phyloP scores from a whole-genome alignment of 2,113 vertebrate genomes.

The Hippocampus abdominalis region DNA sequence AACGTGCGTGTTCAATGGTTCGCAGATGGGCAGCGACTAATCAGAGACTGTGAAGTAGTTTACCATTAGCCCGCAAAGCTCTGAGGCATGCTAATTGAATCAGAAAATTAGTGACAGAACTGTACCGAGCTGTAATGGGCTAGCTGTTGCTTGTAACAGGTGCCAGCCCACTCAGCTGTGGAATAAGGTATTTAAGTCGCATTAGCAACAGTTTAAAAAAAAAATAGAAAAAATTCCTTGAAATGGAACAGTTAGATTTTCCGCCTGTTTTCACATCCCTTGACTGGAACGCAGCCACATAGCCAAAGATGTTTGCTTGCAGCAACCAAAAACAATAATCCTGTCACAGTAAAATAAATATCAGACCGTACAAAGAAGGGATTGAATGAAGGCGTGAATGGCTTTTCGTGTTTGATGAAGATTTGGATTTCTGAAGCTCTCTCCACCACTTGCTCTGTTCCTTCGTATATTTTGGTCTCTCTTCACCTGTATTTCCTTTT shows the following conservation, averaged over 20 bases:
- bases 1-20: slow-evolving; percentile 84
- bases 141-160: slow-evolving; percentile 96
- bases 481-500: slow-evolving; percentile 20
- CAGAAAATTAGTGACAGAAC: slow-evolving; percentile 99
- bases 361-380: slow-evolving; percentile 9
- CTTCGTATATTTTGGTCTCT: slow-evolving; percentile 19
- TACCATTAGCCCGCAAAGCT: slow-evolving; percentile 99
- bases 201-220: slow-evolving; percentile 94
- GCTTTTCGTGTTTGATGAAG: not conserved
- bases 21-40: slow-evolving; percentile 99
- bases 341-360: slow-evolving; percentile 13
- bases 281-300: slow-evolving; percentile 74
- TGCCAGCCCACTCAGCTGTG: slow-evolving; percentile 99
- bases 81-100: slow-evolving; percentile 99
- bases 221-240: slow-evolving; percentile 90
- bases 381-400: not conserved
- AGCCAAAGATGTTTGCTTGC: slow-evolving; percentile 33
- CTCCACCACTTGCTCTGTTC: not conserved
- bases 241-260: slow-evolving; percentile 98
- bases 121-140: slow-evolving; percentile 87
- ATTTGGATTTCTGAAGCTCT: not conserved
- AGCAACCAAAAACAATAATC: slow-evolving; percentile 41
- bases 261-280: slow-evolving; percentile 90
- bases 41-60: slow-evolving; percentile 99
- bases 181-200: slow-evolving; percentile 99